Evolutionary conservation across 2,113 vertebrate genomes (phyloP).

Genomic region (Arizona elegans): DNA sequence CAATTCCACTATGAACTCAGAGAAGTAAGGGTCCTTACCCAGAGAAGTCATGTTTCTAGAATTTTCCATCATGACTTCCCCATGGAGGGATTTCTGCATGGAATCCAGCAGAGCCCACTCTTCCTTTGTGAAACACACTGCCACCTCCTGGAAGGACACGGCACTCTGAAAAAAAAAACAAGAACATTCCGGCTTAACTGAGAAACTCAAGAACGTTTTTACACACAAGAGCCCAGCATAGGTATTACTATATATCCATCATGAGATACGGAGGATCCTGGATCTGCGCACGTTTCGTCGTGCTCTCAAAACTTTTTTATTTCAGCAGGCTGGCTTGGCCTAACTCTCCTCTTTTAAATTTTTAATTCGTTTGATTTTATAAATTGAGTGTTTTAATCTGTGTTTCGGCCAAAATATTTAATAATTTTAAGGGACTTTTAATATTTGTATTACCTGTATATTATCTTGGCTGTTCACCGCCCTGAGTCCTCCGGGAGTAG

Average conservation of each 20-base stretch:
- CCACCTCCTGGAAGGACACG: neutral
- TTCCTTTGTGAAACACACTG: neutral
- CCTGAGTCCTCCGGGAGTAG: no score
- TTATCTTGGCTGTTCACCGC: no score
- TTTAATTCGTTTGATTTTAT: no score
- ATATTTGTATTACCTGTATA: no score
- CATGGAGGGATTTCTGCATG: neutral
- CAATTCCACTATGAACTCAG: neutral
- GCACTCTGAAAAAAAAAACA: neutral
- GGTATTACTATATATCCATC: neutral
- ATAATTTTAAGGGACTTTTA: no score
- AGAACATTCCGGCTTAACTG: neutral
- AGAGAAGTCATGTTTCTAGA: neutral
- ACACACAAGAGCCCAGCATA: neutral
- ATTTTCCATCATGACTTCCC: neutral
- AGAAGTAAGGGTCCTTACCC: neutral
- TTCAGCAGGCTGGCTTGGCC: no score
- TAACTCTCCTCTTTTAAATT: no score
- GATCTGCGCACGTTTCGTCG: no score
- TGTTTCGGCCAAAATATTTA: no score
- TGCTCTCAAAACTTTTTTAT: no score
- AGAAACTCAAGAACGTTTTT: neutral
- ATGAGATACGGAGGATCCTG: no score
- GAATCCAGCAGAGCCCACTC: neutral
- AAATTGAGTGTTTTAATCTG: no score